Base-by-base conservation (phyloP, 2,113 vertebrate species). In the Engraulis encrasicolus region DNA sequence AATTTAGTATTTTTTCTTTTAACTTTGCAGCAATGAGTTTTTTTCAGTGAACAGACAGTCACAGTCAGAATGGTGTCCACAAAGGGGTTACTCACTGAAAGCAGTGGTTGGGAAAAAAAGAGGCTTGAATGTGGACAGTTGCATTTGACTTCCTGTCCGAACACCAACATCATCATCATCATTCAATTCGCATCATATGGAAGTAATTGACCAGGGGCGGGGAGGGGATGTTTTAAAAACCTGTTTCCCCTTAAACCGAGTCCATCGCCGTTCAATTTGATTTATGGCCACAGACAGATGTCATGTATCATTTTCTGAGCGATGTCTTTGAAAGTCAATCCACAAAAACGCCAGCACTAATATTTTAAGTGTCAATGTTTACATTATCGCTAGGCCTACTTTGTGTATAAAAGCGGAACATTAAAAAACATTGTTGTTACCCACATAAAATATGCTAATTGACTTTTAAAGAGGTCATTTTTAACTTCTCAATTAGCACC, bases 221-320 rank as follows among this genome's bases (percentile, higher is more conserved):
- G n/a, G n/a, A 66, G 58, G 58, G 23, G 58, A 12, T 18, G n/a
- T 27, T 27, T 66, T 66, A 27, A 12, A 66, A 66, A 66, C 58
- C 58, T 66, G 58, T 27, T 66, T 66, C 58, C 23, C 58, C 58
- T 66, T 66, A 66, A 66, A 66, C n/a, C 23, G n/a, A 14, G 7
- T 27, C 58, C 58, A 66, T 31, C 58, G 23, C 23, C 23, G 14
- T 31, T 7, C 58, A 66, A 27, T 66, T 66, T 66, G 58, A 66
- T 66, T 66, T 66, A 66, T 66, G 58, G 58, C 58, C 2, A 2
- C 9, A 11, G 58, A 66, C 58, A 66, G 23, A 31, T 66, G 58
- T 66, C 58, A 66, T 66, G 58, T 66, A 66, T 66, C 58, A 66
- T 66, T 66, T 66, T 66, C n/a, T 66, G 58, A 66, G 14, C 58